Evolutionary conservation across 1,140 invertebrate genomes (phyloP).

Genomic region (Brachionus rotundiformis): DNA sequence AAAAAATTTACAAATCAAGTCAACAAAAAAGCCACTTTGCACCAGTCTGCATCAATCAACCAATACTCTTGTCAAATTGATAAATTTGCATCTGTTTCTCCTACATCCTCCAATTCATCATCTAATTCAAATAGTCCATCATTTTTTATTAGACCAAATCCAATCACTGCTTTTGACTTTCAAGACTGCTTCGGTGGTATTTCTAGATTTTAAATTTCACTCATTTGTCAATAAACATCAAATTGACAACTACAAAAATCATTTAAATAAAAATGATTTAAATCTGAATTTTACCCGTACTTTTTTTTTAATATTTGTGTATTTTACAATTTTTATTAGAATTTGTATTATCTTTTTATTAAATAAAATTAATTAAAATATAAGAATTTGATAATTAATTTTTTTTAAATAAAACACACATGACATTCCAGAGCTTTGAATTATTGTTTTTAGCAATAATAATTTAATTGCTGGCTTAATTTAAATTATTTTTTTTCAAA

Average conservation of each 20-base stretch:
- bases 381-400: too few relatives aligned
- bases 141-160: constrained; percentile 10
- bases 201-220: neutral
- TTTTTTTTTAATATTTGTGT: neutral
- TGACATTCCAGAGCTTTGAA: too few relatives aligned
- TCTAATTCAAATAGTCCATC: neutral
- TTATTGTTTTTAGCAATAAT: too few relatives aligned
- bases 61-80: neutral
- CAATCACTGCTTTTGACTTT: constrained; percentile 38
- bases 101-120: neutral
- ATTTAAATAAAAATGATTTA: neutral
- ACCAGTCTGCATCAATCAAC: neutral
- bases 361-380: neutral
- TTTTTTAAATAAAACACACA: too few relatives aligned
- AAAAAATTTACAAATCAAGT: neutral
- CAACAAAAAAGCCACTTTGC: neutral
- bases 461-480: too few relatives aligned
- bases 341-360: neutral
- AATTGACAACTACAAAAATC: neutral
- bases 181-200: neutral
- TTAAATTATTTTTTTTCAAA: too few relatives aligned
- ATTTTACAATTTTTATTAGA: too few relatives aligned
- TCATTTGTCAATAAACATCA: neutral
- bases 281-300: neutral
- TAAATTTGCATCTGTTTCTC: neutral